Evolutionary conservation across 1,140 invertebrate species (phyloP), one percentile per base, ranked within the genome.

Genomic region (Rhizoglyphus robini): DNA sequence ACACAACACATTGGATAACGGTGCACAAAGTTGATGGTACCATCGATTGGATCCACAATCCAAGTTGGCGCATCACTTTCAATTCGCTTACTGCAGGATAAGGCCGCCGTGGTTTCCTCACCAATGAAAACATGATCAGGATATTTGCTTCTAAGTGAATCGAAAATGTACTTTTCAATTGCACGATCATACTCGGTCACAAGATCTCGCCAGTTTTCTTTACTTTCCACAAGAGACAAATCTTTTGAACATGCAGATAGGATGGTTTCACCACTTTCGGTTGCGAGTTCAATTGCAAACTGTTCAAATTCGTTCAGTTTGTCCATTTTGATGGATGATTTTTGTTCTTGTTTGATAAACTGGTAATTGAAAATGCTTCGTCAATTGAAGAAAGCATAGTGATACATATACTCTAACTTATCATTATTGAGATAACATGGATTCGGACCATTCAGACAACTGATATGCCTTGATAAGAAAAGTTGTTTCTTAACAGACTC

Each of bases 161-260:
- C 76, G 58, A 96, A 88, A 0, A 98, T 76, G 29, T 90, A 75
- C 71, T 87, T 83, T 75, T 99, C 96, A 0, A 98, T 90, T 74
- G 86, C 83, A 75, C 88, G 84, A 77, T 99, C 96, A 13, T 90
- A 90, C 81, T 94, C 90, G 0, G 95, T 99, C 0, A 99, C 95
- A 32, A 68, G 80, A 78, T 98, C 95, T 65, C 94, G 87, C 84
- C 67, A 83, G 85, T 1, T 84, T 83, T 77, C 97, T 98, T 15
- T 80, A 79, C 70, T 84, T 81, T 38, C 90, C 81, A 31, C 77
- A 79, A 88, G 88, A 20, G n/a, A n/a, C n/a, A 60, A 60, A 27
- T 83, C 81, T 69, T 79, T 81, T 66, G 71, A 71, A 71, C 85
- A 85, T 63, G 82, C 83, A 48, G 82, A 79, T 54, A 78, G 79